Evolutionary conservation across 2,113 vertebrate genomes (phyloP).

Genomic region (Fulmarus glacialis): DNA sequence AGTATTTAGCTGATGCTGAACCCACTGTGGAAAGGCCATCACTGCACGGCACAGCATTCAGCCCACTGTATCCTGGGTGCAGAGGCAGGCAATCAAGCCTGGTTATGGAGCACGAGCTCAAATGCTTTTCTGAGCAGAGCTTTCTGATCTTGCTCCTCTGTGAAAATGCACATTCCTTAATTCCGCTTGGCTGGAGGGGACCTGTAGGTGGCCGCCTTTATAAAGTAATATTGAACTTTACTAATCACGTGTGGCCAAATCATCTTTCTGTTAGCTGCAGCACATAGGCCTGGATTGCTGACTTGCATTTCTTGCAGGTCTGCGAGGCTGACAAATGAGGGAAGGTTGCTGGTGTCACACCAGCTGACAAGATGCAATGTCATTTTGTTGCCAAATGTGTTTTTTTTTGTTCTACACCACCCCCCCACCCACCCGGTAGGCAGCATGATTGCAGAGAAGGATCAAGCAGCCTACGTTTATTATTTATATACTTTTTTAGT

Average conservation of each 20-base stretch:
- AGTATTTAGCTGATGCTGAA: neutral
- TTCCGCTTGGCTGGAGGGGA: neutral
- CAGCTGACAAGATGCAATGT: neutral
- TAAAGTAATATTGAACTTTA: neutral
- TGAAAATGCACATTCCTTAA: neutral
- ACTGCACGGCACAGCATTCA: rapidly evolving
- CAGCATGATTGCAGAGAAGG: neutral
- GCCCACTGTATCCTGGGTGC: neutral
- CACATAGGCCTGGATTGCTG: neutral
- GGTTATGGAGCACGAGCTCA: rapidly evolving
- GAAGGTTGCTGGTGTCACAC: neutral
- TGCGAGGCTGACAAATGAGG: neutral
- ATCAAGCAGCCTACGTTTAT: neutral
- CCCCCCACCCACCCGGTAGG: neutral
- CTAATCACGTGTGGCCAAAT: neutral
- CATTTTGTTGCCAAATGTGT: neutral
- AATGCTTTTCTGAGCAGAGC: neutral
- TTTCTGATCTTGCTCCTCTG: neutral
- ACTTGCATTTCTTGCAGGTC: neutral
- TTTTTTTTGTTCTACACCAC: neutral
- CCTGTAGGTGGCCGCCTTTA: neutral
- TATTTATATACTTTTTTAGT: neutral
- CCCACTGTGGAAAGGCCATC: neutral
- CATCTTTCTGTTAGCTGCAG: neutral
- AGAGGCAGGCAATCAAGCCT: neutral